phyloP scores from a whole-genome alignment of 2,113 vertebrate species.

The Eurypyga helias region DNA sequence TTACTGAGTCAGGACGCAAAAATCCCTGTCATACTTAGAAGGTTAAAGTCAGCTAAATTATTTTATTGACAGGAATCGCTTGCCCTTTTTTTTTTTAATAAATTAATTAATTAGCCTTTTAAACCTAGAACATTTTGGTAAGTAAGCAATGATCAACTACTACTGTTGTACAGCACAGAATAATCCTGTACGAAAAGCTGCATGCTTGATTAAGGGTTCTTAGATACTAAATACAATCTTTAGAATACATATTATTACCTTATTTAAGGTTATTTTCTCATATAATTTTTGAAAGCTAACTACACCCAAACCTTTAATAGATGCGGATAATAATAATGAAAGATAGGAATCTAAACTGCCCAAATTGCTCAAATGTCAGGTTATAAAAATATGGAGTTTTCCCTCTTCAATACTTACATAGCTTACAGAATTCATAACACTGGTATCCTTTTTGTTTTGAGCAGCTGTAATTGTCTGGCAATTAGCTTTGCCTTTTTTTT shows the following conservation, averaged over 20 bases:
- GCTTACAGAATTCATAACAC: background rate
- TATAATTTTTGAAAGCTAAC: background rate
- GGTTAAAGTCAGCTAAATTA: background rate
- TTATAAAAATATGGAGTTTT: background rate
- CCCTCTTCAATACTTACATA: background rate
- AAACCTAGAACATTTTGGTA: background rate
- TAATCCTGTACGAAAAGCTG: background rate
- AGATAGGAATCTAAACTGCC: background rate
- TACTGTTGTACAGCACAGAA: background rate
- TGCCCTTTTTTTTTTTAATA: background rate
- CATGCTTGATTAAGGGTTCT: background rate
- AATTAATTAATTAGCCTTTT: background rate
- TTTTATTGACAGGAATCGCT: background rate
- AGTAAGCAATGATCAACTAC: background rate
- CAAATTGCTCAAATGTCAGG: background rate
- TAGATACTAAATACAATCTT: background rate
- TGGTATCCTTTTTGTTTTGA: background rate
- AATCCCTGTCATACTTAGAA: background rate
- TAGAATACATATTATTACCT: background rate
- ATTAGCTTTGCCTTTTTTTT: background rate
- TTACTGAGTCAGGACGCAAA: background rate
- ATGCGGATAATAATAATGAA: background rate
- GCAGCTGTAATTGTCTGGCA: background rate
- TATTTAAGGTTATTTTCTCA: background rate
- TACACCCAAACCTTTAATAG: background rate